Conservation (phyloP, 2,113 vertebrate genomes). For the Capra hircus region DNA sequence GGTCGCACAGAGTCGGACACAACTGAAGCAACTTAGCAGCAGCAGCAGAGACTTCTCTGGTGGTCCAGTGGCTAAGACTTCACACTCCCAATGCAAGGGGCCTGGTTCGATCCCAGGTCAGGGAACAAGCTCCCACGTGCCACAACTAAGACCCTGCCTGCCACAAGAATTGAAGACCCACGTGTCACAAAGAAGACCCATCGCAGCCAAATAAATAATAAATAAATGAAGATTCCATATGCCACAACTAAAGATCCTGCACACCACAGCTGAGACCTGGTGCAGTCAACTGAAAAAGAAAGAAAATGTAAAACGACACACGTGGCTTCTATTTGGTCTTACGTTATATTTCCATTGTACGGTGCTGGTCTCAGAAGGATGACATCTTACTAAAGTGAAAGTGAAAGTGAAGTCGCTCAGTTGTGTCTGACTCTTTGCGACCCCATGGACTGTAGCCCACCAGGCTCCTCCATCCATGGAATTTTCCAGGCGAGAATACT, state of each 20-base stretch:
- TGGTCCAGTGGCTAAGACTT: background rate
- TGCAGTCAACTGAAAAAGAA: background rate
- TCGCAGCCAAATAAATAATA: accelerated
- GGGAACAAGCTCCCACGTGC: background rate
- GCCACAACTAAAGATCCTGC: background rate
- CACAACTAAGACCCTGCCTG: background rate
- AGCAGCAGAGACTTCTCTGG: background rate
- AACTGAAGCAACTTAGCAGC: too few species aligned
- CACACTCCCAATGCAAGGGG: background rate
- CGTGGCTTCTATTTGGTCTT: background rate
- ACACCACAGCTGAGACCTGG: background rate
- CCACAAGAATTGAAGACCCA: background rate
- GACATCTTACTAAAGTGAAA: background rate
- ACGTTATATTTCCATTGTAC: background rate
- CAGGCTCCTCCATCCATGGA: background rate
- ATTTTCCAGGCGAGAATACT: background rate
- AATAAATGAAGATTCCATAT: background rate
- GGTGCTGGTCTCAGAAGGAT: background rate
- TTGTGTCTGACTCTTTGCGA: background rate
- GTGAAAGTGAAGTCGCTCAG: background rate
- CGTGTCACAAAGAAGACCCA: background rate
- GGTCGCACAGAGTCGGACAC: too few species aligned
- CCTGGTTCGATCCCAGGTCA: background rate
- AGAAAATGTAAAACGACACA: background rate
- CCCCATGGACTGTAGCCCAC: background rate